A percentile compares a stretch with the other conserved stretches of the same genome.
Evolutionary conservation across 2,888 invertebrate genomes (phyloP).

Genomic region (Biston betularia): DNA sequence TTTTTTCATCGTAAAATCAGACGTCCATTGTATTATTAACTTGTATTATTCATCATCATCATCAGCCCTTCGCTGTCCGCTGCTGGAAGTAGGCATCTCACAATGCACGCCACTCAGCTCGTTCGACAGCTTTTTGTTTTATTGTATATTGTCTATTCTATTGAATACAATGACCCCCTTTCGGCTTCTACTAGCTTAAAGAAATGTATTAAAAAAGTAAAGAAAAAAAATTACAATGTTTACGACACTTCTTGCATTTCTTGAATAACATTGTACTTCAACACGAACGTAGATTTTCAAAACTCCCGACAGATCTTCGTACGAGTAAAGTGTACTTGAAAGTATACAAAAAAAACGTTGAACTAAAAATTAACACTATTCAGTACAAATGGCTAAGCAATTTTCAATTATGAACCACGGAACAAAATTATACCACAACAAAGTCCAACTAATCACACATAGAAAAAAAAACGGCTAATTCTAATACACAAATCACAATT

Average conservation of each 20-base stretch:
- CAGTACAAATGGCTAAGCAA: background rate
- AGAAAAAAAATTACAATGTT: constrained; percentile 68
- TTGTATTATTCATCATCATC: too few relatives aligned
- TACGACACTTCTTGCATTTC: constrained; percentile 75
- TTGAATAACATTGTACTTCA: constrained; percentile 68
- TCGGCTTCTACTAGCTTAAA: too few relatives aligned
- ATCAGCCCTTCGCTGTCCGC: too few relatives aligned
- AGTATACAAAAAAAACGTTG: background rate
- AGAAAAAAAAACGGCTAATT: background rate
- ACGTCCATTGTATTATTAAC: too few relatives aligned
- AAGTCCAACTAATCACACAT: background rate
- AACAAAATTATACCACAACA: background rate
- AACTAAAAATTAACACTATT: background rate
- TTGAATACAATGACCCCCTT: too few relatives aligned
- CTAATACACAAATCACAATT: background rate
- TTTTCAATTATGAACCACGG: background rate
- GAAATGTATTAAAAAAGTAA: background rate
- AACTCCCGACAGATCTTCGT: background rate
- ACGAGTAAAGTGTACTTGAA: background rate
- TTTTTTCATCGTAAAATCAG: too few relatives aligned
- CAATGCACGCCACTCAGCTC: too few relatives aligned
- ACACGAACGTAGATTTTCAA: background rate
- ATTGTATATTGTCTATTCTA: too few relatives aligned
- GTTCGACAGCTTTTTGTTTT: too few relatives aligned
- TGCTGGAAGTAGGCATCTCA: too few relatives aligned